These are phyloP conservation scores for Botia kubotai DNA, from an alignment of 2,797 vertebrate genomes.

Conservation along the genomic window DNA sequence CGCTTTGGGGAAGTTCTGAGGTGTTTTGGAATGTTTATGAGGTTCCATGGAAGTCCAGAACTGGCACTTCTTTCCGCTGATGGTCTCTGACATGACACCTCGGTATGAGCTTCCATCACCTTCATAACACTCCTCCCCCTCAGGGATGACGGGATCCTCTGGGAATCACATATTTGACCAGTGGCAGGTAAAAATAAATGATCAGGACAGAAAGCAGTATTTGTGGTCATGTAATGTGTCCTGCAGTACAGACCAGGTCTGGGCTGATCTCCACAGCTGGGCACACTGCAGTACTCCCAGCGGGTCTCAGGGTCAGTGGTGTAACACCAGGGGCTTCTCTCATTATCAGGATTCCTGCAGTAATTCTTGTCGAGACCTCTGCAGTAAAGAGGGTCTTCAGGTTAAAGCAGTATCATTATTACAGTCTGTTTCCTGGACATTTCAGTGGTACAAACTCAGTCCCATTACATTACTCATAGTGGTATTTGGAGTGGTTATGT, in stretches of 20 bases:
- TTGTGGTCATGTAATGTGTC: not conserved
- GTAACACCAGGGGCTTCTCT: conserved; percentile 91
- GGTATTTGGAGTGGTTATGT: too few relatives aligned
- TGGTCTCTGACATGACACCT: conserved; percentile 85
- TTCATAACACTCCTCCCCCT: conserved; percentile 85
- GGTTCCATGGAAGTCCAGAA: conserved; percentile 86
- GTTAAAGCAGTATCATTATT: too few relatives aligned
- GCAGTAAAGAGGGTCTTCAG: conserved; percentile 47
- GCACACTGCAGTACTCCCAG: conserved; percentile 90
- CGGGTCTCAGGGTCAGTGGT: conserved; percentile 78
- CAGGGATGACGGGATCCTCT: conserved; percentile 74
- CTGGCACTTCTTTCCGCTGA: conserved; percentile 92
- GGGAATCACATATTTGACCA: conserved; percentile 55
- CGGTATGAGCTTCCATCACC: conserved; percentile 83
- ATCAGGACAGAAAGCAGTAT: too few relatives aligned
- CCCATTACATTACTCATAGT: too few relatives aligned
- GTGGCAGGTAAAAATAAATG: not conserved
- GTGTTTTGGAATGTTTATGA: conserved; percentile 84
- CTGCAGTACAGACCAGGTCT: conserved; percentile 64
- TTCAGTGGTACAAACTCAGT: too few relatives aligned
- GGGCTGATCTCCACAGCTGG: conserved; percentile 76
- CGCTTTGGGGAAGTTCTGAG: conserved; percentile 78
- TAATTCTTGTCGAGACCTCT: conserved; percentile 88
- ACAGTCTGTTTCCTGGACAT: too few relatives aligned
- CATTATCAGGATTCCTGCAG: conserved; percentile 92